phyloP scores from a whole-genome alignment of 2,797 vertebrate genomes.

The Takifugu ocellatus region DNA sequence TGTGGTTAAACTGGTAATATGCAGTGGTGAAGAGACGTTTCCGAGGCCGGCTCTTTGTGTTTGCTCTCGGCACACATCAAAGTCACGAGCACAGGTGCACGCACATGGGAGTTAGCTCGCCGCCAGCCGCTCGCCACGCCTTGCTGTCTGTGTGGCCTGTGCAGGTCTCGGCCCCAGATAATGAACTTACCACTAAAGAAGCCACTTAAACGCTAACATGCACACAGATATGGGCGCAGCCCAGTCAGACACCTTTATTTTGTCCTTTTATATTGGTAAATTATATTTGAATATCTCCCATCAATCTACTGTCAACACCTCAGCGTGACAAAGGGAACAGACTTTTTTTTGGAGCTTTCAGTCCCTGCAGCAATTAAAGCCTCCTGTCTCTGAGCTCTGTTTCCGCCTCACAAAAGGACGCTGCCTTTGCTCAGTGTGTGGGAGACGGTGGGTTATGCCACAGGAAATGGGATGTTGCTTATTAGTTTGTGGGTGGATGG shows the following conservation, averaged over 20 bases:
- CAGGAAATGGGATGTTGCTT: conserved; percentile 37
- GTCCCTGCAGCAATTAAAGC: no score
- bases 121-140: conserved; percentile 55
- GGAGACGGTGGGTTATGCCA: conserved; percentile 27
- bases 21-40: neutral
- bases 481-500: conserved; percentile 28
- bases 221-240: neutral
- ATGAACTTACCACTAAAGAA: conserved; percentile 25
- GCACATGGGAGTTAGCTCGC: conserved; percentile 31
- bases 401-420: conserved; percentile 1
- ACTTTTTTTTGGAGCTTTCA: no score
- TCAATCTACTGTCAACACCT: no score
- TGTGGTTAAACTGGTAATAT: conserved; percentile 1
- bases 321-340: no score
- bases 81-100: conserved; percentile 58
- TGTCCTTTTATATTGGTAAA: no score
- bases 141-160: conserved; percentile 56
- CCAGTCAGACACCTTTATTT: no score
- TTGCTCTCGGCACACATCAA: conserved; percentile 49
- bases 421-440: conserved; percentile 9
- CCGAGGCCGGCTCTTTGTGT: conserved; percentile 19
- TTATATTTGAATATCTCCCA: no score
- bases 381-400: neutral
- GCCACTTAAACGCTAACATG: conserved; percentile 39
- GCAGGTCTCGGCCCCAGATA: conserved; percentile 23